These are phyloP conservation scores for Chironomus tepperi DNA, from an alignment of 1,140 invertebrate genomes.

Conservation along the genomic window DNA sequence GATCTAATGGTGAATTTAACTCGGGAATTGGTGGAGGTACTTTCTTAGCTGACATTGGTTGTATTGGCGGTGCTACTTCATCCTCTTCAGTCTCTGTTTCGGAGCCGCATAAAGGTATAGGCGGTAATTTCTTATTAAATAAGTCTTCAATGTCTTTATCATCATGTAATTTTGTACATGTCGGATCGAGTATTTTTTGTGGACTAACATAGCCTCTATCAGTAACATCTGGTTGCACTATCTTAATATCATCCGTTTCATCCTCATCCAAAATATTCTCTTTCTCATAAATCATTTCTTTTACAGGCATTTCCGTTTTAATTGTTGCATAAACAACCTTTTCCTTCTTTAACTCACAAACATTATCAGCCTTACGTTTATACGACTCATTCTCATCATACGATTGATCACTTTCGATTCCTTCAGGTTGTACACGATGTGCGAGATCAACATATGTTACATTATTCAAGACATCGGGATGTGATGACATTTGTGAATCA, in stretches of 20 bases:
- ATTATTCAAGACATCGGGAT: background rate
- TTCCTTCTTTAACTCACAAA: constrained; percentile 29
- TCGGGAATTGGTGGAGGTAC: constrained; percentile 29
- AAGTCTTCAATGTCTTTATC: background rate
- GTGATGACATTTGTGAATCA: constrained; percentile 23
- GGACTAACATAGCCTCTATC: constrained; percentile 6
- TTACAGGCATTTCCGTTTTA: constrained; percentile 31
- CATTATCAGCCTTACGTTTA: constrained; percentile 27
- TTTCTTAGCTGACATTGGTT: background rate
- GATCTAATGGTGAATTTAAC: constrained; percentile 34
- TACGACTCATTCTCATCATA: constrained; percentile 37
- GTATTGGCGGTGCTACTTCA: background rate
- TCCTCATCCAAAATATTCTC: constrained; percentile 5
- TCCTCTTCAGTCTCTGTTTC: constrained; percentile 14
- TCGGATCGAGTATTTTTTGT: constrained; percentile 17
- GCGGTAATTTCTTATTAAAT: constrained; percentile 11
- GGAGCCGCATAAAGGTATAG: background rate
- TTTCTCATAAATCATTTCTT: background rate
- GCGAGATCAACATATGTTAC: constrained; percentile 36
- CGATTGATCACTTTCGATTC: constrained; percentile 36
- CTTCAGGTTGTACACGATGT: constrained; percentile 39
- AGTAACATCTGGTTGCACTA: background rate
- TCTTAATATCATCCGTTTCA: constrained; percentile 20
- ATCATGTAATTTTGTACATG: background rate
- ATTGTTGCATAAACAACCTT: constrained; percentile 39